phyloP scores from a whole-genome alignment of 1,140 invertebrate species.

The Apocrypta bakeri region DNA sequence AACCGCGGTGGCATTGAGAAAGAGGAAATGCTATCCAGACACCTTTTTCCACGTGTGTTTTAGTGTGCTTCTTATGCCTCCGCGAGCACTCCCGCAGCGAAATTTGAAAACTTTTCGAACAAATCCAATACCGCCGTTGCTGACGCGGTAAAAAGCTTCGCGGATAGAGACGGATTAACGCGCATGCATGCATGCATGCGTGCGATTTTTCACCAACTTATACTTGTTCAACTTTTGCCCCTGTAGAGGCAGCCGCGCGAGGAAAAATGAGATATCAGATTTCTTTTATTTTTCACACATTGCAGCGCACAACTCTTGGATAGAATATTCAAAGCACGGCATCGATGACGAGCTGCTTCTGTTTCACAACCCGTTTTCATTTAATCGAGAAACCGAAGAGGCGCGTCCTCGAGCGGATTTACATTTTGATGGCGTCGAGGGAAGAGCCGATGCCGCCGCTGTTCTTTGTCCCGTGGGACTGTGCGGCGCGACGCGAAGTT shows the following conservation, averaged over 20 bases:
- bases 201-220: conserved; percentile 1
- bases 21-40: not conserved
- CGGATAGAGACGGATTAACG: conserved; percentile 19
- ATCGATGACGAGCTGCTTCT: conserved; percentile 32
- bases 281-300: not conserved
- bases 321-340: conserved; percentile 11
- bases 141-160: conserved; percentile 10
- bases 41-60: not conserved
- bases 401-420: conserved; percentile 51
- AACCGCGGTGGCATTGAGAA: not conserved
- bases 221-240: not conserved
- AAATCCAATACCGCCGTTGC: conserved; percentile 55
- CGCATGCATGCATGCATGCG: not conserved
- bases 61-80: not conserved
- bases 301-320: not conserved
- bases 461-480: conserved; percentile 53
- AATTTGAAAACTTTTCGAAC: conserved; percentile 56
- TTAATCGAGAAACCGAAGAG: conserved; percentile 37
- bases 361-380: conserved; percentile 19
- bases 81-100: not conserved
- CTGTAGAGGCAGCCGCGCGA: not conserved
- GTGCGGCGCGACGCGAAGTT: conserved; percentile 2
- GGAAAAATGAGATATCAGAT: not conserved
- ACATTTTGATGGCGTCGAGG: conserved; percentile 59
- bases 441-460: not conserved